Conservation (phyloP, 1,140 invertebrate species). For the Pachypeltis micranthus region DNA sequence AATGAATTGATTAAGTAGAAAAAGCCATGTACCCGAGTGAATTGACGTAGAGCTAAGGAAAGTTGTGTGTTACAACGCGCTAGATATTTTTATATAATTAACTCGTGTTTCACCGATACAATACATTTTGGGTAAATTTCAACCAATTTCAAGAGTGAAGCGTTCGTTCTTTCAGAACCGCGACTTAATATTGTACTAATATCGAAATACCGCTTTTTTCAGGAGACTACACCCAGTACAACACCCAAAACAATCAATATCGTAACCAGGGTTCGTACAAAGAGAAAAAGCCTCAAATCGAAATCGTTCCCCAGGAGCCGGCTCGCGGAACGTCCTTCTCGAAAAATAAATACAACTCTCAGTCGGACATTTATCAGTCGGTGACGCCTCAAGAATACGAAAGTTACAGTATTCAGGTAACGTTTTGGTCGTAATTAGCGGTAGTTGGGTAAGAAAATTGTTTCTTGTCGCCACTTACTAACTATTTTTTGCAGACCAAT, state of each 20-base stretch:
- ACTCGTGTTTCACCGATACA: no score
- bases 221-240: conserved; percentile 18
- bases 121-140: no score
- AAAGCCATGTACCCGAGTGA: no score
- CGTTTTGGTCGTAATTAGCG: no score
- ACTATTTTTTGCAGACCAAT: conserved; percentile 16
- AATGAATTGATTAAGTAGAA: no score
- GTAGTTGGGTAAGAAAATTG: no score
- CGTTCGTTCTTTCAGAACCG: no score
- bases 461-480: no score
- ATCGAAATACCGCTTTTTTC: not conserved
- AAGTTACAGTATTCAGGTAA: conserved; percentile 20
- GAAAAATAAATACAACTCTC: conserved; percentile 18
- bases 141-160: no score
- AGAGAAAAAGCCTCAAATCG: conserved; percentile 18
- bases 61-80: no score
- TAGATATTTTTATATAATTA: no score
- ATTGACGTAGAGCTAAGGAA: no score
- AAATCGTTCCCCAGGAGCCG: conserved; percentile 21
- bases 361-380: conserved; percentile 16
- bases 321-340: not conserved
- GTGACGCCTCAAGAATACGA: conserved; percentile 21
- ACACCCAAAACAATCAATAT: conserved; percentile 10
- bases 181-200: not conserved
- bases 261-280: not conserved